Conservation (phyloP, 2,888 invertebrate species). For the Drosophila ustulata region DNA sequence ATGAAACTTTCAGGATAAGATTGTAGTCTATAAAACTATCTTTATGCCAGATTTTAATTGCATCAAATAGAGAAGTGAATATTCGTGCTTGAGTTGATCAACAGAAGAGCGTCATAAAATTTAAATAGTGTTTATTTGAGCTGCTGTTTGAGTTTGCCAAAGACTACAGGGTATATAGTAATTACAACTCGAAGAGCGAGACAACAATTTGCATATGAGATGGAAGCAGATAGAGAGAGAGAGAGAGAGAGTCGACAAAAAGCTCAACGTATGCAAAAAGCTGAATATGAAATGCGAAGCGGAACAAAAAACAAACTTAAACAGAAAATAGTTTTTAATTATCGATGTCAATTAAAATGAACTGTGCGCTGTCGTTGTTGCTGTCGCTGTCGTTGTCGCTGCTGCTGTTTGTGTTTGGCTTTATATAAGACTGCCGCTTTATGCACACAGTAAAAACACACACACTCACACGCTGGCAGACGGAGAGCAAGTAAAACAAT, state of each 20-base stretch:
- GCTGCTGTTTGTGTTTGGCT: constrained; percentile 49
- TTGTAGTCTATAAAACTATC: background rate
- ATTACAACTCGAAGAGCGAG: background rate
- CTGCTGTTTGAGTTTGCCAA: background rate
- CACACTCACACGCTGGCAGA: constrained; percentile 18
- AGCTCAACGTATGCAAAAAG: constrained; percentile 18
- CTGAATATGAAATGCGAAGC: constrained; percentile 32
- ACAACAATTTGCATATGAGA: background rate
- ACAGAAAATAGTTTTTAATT: constrained; percentile 77
- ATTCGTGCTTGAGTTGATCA: background rate
- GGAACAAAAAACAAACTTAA: constrained; percentile 39
- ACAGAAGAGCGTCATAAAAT: too few species aligned
- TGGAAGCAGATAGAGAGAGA: background rate
- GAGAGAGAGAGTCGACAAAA: constrained; percentile 7
- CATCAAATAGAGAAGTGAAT: background rate
- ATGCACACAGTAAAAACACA: constrained; percentile 29
- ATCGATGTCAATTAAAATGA: constrained; percentile 81
- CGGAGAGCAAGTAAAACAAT: constrained; percentile 63
- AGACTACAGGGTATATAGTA: background rate
- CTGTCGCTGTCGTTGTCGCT: constrained; percentile 41
- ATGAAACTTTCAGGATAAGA: background rate
- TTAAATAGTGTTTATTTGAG: background rate
- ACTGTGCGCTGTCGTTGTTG: constrained; percentile 50
- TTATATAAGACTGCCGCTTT: constrained; percentile 59
- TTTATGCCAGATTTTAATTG: background rate